phyloP scores from a whole-genome alignment of 2,888 invertebrate species.

The Loripinus fragilis region DNA sequence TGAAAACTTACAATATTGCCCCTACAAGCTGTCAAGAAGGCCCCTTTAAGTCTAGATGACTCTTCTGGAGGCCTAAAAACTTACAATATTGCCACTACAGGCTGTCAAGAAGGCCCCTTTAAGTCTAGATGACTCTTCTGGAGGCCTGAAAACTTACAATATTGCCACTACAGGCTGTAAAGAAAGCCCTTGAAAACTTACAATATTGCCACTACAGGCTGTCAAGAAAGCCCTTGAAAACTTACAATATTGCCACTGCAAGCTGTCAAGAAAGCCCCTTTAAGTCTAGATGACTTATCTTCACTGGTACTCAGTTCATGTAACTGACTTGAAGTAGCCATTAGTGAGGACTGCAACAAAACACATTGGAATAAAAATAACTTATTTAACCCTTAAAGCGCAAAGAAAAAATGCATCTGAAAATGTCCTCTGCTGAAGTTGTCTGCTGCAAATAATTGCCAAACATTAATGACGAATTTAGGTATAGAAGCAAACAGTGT shows the following conservation, averaged over 20 bases:
- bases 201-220: slow-evolving; percentile 78
- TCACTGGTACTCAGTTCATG: slow-evolving; percentile 87
- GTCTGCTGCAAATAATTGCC: too few species aligned
- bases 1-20: slow-evolving; percentile 84
- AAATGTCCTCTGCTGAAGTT: too few species aligned
- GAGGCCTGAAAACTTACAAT: too few species aligned
- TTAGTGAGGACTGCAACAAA: slow-evolving; percentile 67
- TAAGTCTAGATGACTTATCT: slow-evolving; percentile 86
- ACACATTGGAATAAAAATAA: background rate
- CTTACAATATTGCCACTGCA: slow-evolving; percentile 86
- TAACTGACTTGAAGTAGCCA: slow-evolving; percentile 88
- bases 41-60: slow-evolving; percentile 87
- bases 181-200: too few species aligned
- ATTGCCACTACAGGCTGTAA: too few species aligned
- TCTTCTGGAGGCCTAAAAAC: slow-evolving; percentile 81
- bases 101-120: too few species aligned
- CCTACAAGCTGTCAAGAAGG: slow-evolving; percentile 90
- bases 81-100: too few species aligned
- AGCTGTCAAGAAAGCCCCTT: slow-evolving; percentile 91
- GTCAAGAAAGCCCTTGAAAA: background rate
- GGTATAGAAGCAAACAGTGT: too few species aligned
- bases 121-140: too few species aligned
- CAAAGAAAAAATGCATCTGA: too few species aligned
- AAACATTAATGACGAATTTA: too few species aligned
- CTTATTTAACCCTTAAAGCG: too few species aligned